phyloP scores from a whole-genome alignment of 2,113 vertebrate species.

The Tringa solitaria region DNA sequence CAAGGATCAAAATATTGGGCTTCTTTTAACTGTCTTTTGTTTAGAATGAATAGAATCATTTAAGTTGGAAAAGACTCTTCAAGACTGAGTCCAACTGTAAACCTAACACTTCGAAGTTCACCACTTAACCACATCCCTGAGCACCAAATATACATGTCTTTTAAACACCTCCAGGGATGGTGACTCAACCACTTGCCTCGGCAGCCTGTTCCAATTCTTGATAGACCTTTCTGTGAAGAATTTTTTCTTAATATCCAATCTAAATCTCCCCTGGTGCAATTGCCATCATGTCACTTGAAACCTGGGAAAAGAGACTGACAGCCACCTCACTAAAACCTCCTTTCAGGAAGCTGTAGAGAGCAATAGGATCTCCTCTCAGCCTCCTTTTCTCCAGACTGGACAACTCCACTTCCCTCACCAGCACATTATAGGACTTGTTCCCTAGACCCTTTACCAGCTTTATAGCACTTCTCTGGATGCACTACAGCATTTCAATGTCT shows the following conservation, averaged over 20 bases:
- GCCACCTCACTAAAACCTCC: background rate
- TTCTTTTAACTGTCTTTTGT: background rate
- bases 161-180: background rate
- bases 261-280: background rate
- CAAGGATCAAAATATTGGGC: background rate
- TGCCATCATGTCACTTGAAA: background rate
- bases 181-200: background rate
- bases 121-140: background rate
- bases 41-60: background rate
- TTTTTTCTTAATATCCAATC: background rate
- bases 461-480: background rate
- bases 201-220: background rate
- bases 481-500: background rate
- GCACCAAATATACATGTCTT: fast-evolving
- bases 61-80: background rate
- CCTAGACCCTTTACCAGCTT: background rate
- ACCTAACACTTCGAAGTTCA: background rate
- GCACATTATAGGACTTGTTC: background rate
- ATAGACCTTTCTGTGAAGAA: background rate
- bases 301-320: no score
- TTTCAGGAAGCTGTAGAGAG: background rate
- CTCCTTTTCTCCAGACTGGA: background rate
- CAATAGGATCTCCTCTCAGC: background rate
- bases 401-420: background rate
- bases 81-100: background rate